Conservation (phyloP, 2,797 vertebrate genomes). For the Sebastes taczanowskii region DNA sequence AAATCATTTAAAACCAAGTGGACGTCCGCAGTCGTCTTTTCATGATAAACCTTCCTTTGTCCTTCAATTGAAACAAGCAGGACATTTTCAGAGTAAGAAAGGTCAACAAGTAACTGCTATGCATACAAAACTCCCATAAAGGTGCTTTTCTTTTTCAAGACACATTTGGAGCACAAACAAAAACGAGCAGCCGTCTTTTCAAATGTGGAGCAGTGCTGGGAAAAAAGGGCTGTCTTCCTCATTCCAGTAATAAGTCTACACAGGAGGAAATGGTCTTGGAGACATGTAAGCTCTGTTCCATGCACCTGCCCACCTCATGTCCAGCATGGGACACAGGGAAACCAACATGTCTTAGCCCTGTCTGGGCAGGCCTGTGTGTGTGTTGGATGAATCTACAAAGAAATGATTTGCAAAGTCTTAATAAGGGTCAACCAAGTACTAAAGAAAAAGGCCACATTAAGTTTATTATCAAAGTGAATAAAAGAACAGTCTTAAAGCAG, state of each 20-base stretch:
- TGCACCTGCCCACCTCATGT: neutral
- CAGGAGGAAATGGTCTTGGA: neutral
- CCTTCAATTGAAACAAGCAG: neutral
- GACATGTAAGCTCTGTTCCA: neutral
- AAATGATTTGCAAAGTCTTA: neutral
- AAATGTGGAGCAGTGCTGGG: neutral
- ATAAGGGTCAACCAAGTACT: neutral
- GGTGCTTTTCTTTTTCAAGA: neutral
- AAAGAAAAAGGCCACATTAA: neutral
- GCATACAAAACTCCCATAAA: neutral
- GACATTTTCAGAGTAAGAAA: neutral
- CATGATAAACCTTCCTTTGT: neutral
- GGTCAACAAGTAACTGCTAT: neutral
- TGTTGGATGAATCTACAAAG: neutral
- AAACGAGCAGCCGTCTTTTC: neutral
- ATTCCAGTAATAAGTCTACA: neutral
- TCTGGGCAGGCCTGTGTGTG: neutral
- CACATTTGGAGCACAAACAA: neutral
- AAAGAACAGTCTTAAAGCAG: neutral
- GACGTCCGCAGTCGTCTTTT: neutral
- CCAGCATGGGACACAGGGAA: neutral
- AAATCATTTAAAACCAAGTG: neutral
- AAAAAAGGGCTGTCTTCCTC: conserved; percentile 3
- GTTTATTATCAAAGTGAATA: neutral
- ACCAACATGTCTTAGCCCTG: neutral